Evolutionary conservation across 2,888 invertebrate species (phyloP), one percentile per base, ranked within the genome.

Genomic region (Netelia fuscicornis): DNA sequence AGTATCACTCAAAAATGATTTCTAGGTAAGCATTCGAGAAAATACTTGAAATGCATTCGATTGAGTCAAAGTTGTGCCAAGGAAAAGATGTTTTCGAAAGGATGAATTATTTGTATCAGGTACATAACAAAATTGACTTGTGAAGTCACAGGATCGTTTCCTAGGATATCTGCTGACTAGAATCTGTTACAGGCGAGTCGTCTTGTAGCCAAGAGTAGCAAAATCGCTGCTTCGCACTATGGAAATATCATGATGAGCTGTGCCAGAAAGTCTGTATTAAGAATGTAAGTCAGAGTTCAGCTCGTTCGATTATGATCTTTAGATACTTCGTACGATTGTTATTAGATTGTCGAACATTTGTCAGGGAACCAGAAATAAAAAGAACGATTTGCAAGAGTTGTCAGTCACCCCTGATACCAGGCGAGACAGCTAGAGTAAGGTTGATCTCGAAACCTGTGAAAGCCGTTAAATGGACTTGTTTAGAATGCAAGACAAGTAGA

Each of bases 71-170:
- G 90, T 95, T 95, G 92, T 95, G 96, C 83, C 95, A 95, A 89
- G 96, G 96, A 79, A 96, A 96, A 91, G 96, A 96, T 91, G 94
- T 95, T 30, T 96, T 96, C 90, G 95, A 96, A 90, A 94, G 96
- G 82, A 96, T 97, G 92, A 96, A 96, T 92, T 96, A 95, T 90
- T 94, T 97, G 30, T 96, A 96, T 92, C 96, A 96, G 94, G 96
- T 96, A 93, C 83, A 64, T 48, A 54, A 60, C 20, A 56, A 62
- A 75, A 17, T 75, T 72, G 42, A 48, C 13, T 48, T 1, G 5
- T 30, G 2, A 30, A 30, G 5, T 30, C 30, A 5, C 11, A 13
- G 11, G 8, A 42, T 5, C 13, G 23, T 23, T 23, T 62, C 13
- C 56, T 1, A 52, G 13, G 10, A 52, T 37, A 10, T 62, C 17